Base-by-base conservation (phyloP, 2,797 vertebrate genomes). In the Enteromius thamalakanensis region DNA sequence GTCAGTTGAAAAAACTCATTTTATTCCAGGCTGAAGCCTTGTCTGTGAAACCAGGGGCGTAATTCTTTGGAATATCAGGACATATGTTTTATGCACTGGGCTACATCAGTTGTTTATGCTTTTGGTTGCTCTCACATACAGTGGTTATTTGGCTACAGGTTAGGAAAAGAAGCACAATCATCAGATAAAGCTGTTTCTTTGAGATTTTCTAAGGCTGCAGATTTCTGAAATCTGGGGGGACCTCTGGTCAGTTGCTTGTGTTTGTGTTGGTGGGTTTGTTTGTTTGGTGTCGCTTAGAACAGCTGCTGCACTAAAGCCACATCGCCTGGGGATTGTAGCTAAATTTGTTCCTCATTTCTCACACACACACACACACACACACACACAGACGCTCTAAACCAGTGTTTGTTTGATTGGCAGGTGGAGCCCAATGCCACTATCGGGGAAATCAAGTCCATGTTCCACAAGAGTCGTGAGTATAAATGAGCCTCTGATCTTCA, bases 351-450 rank as follows among this genome's bases (percentile, higher is more conserved):
- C 47, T 74, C n/a, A 34, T 21, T 70, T 55, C 69, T 60, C 32
- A 23, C n/a, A 17, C 55, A 70, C 29, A 26, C 23, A 32, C 53
- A 32, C 53, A 70, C 29, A 26, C 26, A 32, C 53, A 40, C 53
- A 76, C 74, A 71, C 29, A 29, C 26, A 34, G 34, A 40, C 17
- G 42, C 32, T 67, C 47, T 60, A 19, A 34, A 29, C 6, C 4
- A 10, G 34, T 60, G 51, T 37, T 26, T 47, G 11, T 90, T 83
- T 83, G 86, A 83, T 91, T 91, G 90, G 51, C 89, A 99, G 97
- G 97, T 98, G 82, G 97, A 98, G 89, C 97, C 97, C 84, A 96
- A 97, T 90, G 97, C 97, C 87, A 98, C 97, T 1, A 93, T 99
- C 1, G 96, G 96, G 0, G 97, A 99, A 89, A 97, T 98, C 92